Evolutionary conservation across 2,888 invertebrate genomes (phyloP), one percentile per base, ranked within the genome.

Genomic region (Galerucella nymphaeae): DNA sequence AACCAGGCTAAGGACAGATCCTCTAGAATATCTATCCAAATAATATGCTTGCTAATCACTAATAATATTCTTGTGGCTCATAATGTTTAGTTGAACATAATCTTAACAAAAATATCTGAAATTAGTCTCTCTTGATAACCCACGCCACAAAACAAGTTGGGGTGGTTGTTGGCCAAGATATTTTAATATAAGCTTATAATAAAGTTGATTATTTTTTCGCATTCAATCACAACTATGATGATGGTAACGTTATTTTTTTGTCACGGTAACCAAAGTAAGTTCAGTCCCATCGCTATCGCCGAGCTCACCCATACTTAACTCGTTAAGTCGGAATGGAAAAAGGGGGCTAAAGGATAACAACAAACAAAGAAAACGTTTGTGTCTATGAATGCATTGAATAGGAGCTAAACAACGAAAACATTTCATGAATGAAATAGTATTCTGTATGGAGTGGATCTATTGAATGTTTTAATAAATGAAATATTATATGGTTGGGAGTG

Each of bases 341-440:
- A 73, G 57, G 73, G 45, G 73, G 53, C 59, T 58, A 61, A 66
- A 62, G 73, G 66, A 57, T 70, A 38, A 66, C 55, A 66, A 66
- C 65, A 48, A 73, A 73, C 73, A 66, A 70, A 70, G 55, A n/a
- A 53, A 59, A 73, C 57, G 66, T 38, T 73, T 30, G 70, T 2
- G 59, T 50, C 62, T 50, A 61, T 62, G 59, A 20, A 68, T 23
- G 23, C 57, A 20, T 57, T 55, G 55, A 14, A 55, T 16, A 55
- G 8, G 18, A 16, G 30, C 30, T 38, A 8, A 38, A 38, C 30
- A 53, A 14, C 9, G 18, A 20, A 57, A 20, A n/a, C 30, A 16
- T 58, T 58, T 58, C 23, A 58, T 58, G 58, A 58, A 58, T 58
- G 58, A 58, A 58, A 58, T 53, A 53, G 53, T 53, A 53, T 50